Conservation (phyloP, 2,888 invertebrate genomes). For the Troides aeacus region DNA sequence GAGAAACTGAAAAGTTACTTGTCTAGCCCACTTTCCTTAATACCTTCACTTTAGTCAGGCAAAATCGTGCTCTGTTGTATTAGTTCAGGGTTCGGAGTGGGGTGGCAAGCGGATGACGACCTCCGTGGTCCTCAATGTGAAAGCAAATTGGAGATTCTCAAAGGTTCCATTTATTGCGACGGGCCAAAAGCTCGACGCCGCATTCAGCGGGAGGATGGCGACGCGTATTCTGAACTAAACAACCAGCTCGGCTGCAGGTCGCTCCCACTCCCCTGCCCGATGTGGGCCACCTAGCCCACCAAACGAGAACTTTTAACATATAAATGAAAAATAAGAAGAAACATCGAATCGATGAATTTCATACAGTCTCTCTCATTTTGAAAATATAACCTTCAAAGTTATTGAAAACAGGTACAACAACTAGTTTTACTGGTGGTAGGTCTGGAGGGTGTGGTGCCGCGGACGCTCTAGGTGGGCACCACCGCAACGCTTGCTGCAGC, state of each 20-base stretch:
- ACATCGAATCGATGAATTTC: no score
- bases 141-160: slow-evolving; percentile 23
- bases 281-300: no score
- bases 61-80: slow-evolving; percentile 15
- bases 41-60: slow-evolving; percentile 5
- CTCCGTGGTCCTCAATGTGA: slow-evolving; percentile 1
- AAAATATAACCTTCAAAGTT: no score
- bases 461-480: no score
- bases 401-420: no score
- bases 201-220: slow-evolving; percentile 20
- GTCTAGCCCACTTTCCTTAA: slow-evolving; percentile 46
- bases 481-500: no score
- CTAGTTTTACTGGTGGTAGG: no score
- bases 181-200: slow-evolving; percentile 16
- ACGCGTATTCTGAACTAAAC: slow-evolving; percentile 6
- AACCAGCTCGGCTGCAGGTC: slow-evolving; percentile 3
- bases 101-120: not conserved
- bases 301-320: no score
- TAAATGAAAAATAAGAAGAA: no score
- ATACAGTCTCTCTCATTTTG: no score
- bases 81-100: slow-evolving; percentile 1
- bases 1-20: slow-evolving; percentile 42
- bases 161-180: slow-evolving; percentile 19
- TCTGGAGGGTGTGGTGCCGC: no score
- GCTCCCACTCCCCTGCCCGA: slow-evolving; percentile 41